phyloP scores from a whole-genome alignment of 2,113 vertebrate genomes.

The Eurypyga helias region DNA sequence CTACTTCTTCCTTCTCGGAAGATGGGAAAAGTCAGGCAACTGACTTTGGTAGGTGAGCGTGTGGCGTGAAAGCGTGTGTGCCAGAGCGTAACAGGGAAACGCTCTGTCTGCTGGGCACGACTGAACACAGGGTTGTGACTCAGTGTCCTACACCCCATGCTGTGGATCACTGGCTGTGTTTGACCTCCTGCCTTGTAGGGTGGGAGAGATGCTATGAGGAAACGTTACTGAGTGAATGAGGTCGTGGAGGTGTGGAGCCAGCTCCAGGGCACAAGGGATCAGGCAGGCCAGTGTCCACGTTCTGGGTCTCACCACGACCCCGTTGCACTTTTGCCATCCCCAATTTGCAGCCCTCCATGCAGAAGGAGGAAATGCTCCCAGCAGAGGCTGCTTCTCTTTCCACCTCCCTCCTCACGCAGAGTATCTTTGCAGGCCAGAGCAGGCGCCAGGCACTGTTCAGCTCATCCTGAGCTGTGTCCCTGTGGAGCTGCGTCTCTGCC shows the following conservation, averaged over 20 bases:
- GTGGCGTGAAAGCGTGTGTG: neutral
- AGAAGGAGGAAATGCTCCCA: neutral
- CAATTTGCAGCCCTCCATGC: neutral
- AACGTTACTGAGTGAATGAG: neutral
- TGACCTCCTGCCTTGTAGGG: neutral
- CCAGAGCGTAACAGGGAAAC: constrained; percentile 27
- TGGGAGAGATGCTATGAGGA: neutral
- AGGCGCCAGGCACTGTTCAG: neutral
- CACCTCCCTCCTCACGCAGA: fast-evolving
- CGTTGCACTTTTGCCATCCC: fast-evolving
- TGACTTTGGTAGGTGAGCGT: neutral
- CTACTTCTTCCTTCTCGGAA: fast-evolving
- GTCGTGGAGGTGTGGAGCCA: neutral
- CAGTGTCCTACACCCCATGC: neutral
- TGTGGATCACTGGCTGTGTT: neutral
- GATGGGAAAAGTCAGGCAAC: neutral
- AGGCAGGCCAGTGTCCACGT: fast-evolving
- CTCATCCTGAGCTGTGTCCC: neutral
- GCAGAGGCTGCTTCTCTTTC: neutral
- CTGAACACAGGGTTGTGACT: neutral
- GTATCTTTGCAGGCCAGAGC: neutral
- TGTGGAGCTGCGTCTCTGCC: neutral
- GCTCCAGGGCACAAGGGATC: neutral
- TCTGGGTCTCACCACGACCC: neutral
- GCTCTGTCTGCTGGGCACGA: neutral